Base-by-base conservation (phyloP, 2,888 invertebrate species). In the Cheilosia pagana region DNA sequence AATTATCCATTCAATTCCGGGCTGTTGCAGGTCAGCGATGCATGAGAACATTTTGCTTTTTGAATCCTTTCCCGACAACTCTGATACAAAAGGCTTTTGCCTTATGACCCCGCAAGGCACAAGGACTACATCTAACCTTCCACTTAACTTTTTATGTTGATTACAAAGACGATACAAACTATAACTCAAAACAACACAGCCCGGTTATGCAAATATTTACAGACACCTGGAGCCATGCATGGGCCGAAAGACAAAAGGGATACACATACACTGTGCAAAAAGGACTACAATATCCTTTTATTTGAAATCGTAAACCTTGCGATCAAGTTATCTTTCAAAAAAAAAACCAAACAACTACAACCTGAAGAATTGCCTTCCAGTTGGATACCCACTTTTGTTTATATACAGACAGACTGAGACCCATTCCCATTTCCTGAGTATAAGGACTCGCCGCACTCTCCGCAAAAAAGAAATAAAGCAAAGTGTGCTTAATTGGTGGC, bases 401-500 rank as follows among this genome's bases (percentile, higher is more conserved):
- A 12, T 55, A 10, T 55, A 21, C 14, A 45, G 8, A 45, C n/a
- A 45, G 7, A 28, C 8, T n/a, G n/a, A n/a, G n/a, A 28, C 8
- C 28, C 28, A 8, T 8, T 7, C 7, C 10, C 12, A 21, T 45
- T 10, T 25, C 8, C 31, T 31, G n/a, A 5, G n/a, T n/a, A n/a
- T n/a, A n/a, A n/a, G 48, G 59, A 25, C 50, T 48, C n/a, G 68
- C n/a, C n/a, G 19, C 45, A 57, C 21, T 35, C 12, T 21, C 23
- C 19, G 19, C 23, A 21, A 16, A 28, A 59, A 67, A 48, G 35
- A 19, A 57, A 71, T 63, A 52, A 35, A 53, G 21, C 43, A 79
- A 67, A 60, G 45, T 41, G 39, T 39, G 43, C 74, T 67, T 79
- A 79, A 79, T 79, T 74, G 62, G 60, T 48, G 28, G n/a, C 59